These are phyloP conservation scores for Globicephala melas DNA, from an alignment of 2,113 vertebrate species.

Conservation along the genomic window DNA sequence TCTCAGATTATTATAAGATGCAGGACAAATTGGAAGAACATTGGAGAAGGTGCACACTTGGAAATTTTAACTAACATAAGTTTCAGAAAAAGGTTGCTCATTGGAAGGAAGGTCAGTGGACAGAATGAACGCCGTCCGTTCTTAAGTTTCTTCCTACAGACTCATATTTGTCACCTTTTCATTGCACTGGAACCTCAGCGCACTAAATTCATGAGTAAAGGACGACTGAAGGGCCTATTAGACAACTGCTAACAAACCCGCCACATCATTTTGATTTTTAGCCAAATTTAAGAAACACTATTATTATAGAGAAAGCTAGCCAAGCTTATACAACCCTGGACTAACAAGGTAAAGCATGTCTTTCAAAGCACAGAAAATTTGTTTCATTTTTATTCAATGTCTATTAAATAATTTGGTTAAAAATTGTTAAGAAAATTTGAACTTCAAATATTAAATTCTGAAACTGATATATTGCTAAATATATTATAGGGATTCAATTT, in stretches of 20 bases:
- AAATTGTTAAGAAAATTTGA: slow-evolving; percentile 2
- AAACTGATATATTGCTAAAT: background rate
- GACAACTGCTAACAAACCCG: background rate
- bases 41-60: background rate
- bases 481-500: background rate
- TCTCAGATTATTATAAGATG: background rate
- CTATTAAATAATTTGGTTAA: background rate
- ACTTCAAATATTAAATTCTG: slow-evolving; percentile 41
- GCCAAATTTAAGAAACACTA: background rate
- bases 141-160: background rate
- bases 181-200: background rate
- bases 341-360: background rate
- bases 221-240: background rate
- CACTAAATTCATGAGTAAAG: background rate
- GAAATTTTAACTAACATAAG: background rate
- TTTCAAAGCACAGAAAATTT: background rate
- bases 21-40: background rate
- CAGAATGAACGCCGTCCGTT: background rate
- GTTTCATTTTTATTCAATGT: background rate
- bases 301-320: background rate
- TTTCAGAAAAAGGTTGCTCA: background rate
- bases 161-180: background rate
- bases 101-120: background rate
- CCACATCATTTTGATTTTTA: background rate
- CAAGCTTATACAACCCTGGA: background rate